Conservation (phyloP, 2,113 vertebrate genomes). For the Numida meleagris region DNA sequence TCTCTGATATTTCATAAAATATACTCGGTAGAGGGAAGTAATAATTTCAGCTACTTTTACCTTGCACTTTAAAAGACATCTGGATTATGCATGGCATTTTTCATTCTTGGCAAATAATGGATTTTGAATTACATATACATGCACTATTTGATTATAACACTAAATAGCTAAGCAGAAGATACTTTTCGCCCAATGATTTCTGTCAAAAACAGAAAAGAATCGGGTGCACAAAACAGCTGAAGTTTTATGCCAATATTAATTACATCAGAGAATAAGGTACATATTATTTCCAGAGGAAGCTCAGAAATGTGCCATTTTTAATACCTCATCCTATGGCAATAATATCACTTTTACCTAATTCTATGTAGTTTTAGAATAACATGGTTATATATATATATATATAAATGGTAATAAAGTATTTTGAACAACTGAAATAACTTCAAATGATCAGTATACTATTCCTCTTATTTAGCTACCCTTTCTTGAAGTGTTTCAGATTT, state of each 20-base stretch:
- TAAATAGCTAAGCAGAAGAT: not conserved
- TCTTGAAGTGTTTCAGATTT: not conserved
- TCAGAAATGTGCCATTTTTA: not conserved
- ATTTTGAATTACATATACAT: not conserved
- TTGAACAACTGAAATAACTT: not conserved
- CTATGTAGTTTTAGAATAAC: not conserved
- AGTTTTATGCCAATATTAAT: not conserved
- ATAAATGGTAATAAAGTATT: not conserved
- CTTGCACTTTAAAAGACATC: not conserved
- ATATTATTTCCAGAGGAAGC: not conserved
- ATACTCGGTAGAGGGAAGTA: rapidly evolving
- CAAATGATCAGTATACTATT: not conserved
- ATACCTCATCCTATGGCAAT: not conserved
- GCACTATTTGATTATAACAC: not conserved
- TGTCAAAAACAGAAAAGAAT: not conserved
- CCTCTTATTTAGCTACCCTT: not conserved
- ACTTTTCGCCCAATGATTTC: rapidly evolving
- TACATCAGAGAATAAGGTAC: not conserved
- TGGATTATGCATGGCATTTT: not conserved
- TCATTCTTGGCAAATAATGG: not conserved
- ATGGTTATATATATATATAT: too few relatives aligned
- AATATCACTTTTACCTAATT: not conserved
- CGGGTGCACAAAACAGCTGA: not conserved
- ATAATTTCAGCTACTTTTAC: not conserved
- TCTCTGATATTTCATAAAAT: not conserved